phyloP scores from a whole-genome alignment of 2,888 invertebrate species.

The Blastobasis adustella region DNA sequence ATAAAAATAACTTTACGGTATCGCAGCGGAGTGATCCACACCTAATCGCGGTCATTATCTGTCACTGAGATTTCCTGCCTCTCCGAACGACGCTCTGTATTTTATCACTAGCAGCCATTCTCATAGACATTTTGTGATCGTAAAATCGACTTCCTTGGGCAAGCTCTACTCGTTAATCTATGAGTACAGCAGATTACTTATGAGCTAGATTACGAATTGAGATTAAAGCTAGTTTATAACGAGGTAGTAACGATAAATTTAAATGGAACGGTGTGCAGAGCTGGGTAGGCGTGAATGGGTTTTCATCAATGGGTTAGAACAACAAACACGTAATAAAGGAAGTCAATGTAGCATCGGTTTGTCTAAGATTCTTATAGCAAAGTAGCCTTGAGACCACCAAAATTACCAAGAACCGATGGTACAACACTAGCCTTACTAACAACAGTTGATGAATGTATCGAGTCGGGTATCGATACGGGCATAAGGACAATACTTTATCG shows the following conservation, averaged over 20 bases:
- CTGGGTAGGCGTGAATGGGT: too few species aligned
- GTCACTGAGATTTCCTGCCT: constrained; percentile 35
- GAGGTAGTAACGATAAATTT: background rate
- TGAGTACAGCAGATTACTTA: background rate
- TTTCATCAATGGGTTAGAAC: too few species aligned
- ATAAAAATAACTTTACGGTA: constrained; percentile 3
- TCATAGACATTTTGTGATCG: constrained; percentile 18
- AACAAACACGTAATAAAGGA: too few species aligned
- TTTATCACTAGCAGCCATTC: constrained; percentile 22
- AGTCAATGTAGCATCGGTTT: too few species aligned
- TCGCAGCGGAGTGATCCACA: constrained; percentile 13
- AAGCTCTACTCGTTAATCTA: constrained; percentile 8
- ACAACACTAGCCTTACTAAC: too few species aligned
- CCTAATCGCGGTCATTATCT: constrained; percentile 31
- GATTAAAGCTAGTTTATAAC: background rate
- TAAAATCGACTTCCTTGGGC: constrained; percentile 9
- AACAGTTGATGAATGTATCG: too few species aligned
- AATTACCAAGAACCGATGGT: too few species aligned
- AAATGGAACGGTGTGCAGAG: too few species aligned
- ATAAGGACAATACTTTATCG: constrained; percentile 33
- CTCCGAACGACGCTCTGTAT: constrained; percentile 10
- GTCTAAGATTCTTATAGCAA: too few species aligned
- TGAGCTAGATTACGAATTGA: background rate
- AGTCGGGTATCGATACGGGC: constrained; percentile 15
- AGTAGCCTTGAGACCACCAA: too few species aligned